Percentiles rank a stretch among this genome's conserved stretches.
phyloP scores from a whole-genome alignment of 2,797 vertebrate species.

The Stomatorhinus walkeri region DNA sequence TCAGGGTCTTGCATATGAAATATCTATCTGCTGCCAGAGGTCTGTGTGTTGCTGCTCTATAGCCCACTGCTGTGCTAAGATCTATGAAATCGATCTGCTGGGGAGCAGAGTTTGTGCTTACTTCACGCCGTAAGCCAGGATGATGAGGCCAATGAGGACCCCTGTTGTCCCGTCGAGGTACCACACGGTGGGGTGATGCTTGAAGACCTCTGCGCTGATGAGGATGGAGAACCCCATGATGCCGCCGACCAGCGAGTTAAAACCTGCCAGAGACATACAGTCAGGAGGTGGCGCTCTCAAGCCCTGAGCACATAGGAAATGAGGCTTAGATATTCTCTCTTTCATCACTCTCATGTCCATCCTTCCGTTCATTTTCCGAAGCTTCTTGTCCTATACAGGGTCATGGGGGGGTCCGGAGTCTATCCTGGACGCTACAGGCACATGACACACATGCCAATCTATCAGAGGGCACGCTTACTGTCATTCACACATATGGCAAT shows the following conservation, averaged over 20 bases:
- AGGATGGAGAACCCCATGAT: constrained; percentile 97
- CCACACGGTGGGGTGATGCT: constrained; percentile 81
- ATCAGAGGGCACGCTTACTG: neutral
- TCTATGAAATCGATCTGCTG: neutral
- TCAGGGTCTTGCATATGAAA: neutral
- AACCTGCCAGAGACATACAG: constrained; percentile 60
- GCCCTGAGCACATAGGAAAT: neutral
- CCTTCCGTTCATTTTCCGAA: neutral
- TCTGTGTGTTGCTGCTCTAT: neutral
- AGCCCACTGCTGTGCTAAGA: neutral
- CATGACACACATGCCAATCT: neutral
- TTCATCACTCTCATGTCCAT: neutral
- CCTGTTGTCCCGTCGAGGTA: constrained; percentile 88
- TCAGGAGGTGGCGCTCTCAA: neutral
- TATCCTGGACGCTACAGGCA: neutral
- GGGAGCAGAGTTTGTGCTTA: constrained; percentile 49
- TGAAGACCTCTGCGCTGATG: constrained; percentile 88
- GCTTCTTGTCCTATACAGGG: neutral
- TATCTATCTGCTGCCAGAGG: neutral
- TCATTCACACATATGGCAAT: neutral
- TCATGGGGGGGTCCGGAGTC: neutral
- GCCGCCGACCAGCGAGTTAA: constrained; percentile 91
- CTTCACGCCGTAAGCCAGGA: constrained; percentile 91
- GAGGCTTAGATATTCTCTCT: neutral
- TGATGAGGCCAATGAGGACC: constrained; percentile 87